A percentile compares a stretch with the other conserved stretches of the same genome.
phyloP scores from a whole-genome alignment of 2,113 vertebrate genomes.

The Myxocyprinus asiaticus region DNA sequence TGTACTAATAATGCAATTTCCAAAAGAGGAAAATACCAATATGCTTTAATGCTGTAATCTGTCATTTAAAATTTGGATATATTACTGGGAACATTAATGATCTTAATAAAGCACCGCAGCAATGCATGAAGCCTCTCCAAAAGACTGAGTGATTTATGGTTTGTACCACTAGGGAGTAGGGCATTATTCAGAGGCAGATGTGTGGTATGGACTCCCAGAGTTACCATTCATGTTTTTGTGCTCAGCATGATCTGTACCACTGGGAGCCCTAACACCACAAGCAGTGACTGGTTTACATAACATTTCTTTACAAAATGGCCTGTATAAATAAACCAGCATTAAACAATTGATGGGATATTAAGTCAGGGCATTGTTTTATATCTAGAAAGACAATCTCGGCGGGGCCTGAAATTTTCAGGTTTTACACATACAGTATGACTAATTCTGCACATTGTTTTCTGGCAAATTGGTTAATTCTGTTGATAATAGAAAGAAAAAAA shows the following conservation, averaged over 20 bases:
- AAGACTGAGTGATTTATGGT: conserved; percentile 27
- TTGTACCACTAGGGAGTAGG: conserved; percentile 62
- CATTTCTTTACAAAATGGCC: conserved; percentile 69
- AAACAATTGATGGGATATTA: not conserved
- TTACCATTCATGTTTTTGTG: conserved; percentile 74
- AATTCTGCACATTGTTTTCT: too few species aligned
- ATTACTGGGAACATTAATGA: not conserved
- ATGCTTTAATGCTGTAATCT: conserved; percentile 1
- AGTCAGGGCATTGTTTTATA: not conserved
- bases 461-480: too few species aligned
- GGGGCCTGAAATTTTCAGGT: too few species aligned
- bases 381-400: not conserved
- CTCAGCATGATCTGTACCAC: conserved; percentile 61
- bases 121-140: conserved; percentile 63
- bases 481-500: too few species aligned
- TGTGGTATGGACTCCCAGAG: conserved; percentile 68
- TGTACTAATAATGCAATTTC: not conserved
- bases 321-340: conserved; percentile 65
- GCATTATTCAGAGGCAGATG: conserved; percentile 76
- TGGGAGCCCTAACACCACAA: conserved; percentile 66
- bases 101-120: conserved; percentile 25
- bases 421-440: too few species aligned
- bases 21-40: not conserved
- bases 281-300: conserved; percentile 74
- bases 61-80: not conserved